Evolutionary conservation across 2,113 vertebrate species (phyloP), one percentile per base, ranked within the genome.

Genomic region (Leucopsar rothschildi): DNA sequence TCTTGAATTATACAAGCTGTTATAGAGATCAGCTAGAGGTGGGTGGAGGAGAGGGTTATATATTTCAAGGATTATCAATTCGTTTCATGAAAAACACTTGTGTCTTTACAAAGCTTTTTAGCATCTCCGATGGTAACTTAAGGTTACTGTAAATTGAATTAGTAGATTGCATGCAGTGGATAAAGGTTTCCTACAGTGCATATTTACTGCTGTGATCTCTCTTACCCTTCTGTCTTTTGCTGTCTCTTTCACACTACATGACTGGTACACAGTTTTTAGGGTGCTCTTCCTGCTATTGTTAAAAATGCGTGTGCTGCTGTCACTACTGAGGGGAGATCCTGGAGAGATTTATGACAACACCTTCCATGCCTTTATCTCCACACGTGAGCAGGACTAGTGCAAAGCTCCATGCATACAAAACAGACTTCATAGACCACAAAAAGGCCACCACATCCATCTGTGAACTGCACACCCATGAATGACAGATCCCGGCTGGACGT

Each of bases 81-180:
- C 0, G 1, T 53, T 77, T 88, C 1, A 60, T 49, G 17, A 71
- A 92, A 88, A 94, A 42, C 47, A 40, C 33, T 79, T 77, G 17
- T 65, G 15, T 81, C 45, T 70, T 92, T 63, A 88, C 44, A 86
- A 72, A 90, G 70, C 25, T 75, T 93, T 96, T 88, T 73, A 93
- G 29, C 47, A 66, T 77, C 47, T 35, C 44, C 9, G 14, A 12
- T 64, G 40, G 33, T 49, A 77, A 44, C 5, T 83, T 92, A 81
- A 63, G 33, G 19, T 86, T 83, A 78, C 40, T 64, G 59, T 33
- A 33, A 86, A 59, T 3, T 63, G 47, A 65, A 92, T 88, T 66
- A 73, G 72, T 78, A 75, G 39, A 66, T 20, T 93, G 45, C 33
- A 83, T 14, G 19, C 25, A 55, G 29, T 40, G 31, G 50, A 68